phyloP scores from a whole-genome alignment of 2,888 invertebrate genomes.

The Brenthis hecate region DNA sequence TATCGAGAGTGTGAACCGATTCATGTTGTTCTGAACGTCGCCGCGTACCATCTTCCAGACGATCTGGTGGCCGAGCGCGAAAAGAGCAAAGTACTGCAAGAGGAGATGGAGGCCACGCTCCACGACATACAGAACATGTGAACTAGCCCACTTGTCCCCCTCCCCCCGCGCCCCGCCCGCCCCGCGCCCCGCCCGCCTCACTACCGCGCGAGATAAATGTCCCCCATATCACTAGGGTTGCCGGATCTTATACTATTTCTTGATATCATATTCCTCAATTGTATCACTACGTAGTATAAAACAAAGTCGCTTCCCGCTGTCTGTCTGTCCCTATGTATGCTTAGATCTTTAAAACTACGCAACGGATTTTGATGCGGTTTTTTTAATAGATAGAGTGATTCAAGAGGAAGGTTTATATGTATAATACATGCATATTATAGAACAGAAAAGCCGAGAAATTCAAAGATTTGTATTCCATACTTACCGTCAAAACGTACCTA shows the following conservation, averaged over 20 bases:
- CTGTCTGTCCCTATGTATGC: too few relatives aligned
- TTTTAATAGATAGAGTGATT: too few relatives aligned
- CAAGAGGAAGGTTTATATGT: too few relatives aligned
- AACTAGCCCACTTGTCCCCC: constrained; percentile 66
- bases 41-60: constrained; percentile 87
- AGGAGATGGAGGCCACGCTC: constrained; percentile 99
- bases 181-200: constrained; percentile 45
- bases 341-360: too few relatives aligned
- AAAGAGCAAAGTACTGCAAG: constrained; percentile 97
- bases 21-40: constrained; percentile 74
- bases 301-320: too few relatives aligned
- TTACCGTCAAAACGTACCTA: too few relatives aligned
- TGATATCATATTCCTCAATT: too few relatives aligned
- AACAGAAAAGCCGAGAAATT: too few relatives aligned
- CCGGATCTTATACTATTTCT: constrained; percentile 7
- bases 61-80: constrained; percentile 96
- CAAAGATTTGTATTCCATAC: too few relatives aligned
- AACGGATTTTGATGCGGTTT: too few relatives aligned
- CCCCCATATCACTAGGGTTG: constrained; percentile 9
- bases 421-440: too few relatives aligned
- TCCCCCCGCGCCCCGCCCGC: constrained; percentile 49
- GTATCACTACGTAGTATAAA: too few relatives aligned
- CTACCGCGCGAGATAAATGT: constrained; percentile 35
- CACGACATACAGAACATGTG: constrained; percentile 99
- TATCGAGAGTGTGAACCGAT: constrained; percentile 44